Evolutionary conservation across 2,797 vertebrate species (phyloP).

Genomic region (Lepidocolaptes lacrymiger): DNA sequence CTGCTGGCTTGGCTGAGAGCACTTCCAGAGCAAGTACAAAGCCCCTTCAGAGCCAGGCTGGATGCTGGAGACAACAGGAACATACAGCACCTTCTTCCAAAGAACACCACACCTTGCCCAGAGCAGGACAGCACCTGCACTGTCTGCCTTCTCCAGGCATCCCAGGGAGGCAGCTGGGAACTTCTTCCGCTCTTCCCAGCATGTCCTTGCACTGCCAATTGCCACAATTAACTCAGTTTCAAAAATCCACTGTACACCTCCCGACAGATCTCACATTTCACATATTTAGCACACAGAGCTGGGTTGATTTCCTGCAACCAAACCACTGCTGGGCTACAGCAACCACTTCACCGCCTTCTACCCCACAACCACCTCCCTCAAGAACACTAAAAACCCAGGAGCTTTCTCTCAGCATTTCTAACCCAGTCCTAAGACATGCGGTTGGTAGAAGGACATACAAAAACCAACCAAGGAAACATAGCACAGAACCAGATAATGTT

Average conservation of each 20-base stretch:
- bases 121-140: rapidly evolving
- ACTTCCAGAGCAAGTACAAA: rapidly evolving
- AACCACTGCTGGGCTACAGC: background rate
- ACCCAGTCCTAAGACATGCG: rapidly evolving
- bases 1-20: background rate
- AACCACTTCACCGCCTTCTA: background rate
- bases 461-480: rapidly evolving
- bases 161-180: background rate
- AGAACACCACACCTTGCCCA: background rate
- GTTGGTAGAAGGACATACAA: background rate
- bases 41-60: rapidly evolving
- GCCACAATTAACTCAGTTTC: background rate
- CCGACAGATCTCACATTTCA: rapidly evolving
- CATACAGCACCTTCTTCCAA: background rate
- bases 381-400: background rate
- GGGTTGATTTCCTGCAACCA: background rate
- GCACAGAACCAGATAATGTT: rapidly evolving
- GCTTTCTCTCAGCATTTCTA: background rate
- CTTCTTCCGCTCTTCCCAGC: background rate
- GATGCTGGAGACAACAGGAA: background rate
- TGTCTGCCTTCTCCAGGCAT: background rate
- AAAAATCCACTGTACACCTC: background rate
- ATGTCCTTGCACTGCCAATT: background rate
- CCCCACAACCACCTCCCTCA: background rate
- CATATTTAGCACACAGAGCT: background rate